Conservation (phyloP, 2,113 vertebrate species). For the Ibidorhyncha struthersii region DNA sequence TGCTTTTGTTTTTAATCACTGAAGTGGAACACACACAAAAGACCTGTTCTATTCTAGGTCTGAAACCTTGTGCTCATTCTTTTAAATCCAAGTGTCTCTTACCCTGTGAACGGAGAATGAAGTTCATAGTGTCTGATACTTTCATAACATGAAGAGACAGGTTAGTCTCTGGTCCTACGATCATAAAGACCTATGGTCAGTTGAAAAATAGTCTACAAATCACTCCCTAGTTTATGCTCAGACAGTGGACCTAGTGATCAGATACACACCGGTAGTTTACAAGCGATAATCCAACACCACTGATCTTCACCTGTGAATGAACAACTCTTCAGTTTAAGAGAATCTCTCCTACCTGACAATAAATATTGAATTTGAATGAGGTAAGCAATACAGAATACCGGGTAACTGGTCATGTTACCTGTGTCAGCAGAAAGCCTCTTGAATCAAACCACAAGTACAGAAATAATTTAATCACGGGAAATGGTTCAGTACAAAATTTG, state of each 20-base stretch:
- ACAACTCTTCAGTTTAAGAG: background rate
- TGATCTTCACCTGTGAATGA: background rate
- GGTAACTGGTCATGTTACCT: background rate
- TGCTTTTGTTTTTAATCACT: background rate
- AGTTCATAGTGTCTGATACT: background rate
- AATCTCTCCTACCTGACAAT: background rate
- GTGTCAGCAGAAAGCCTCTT: background rate
- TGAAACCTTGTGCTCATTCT: background rate
- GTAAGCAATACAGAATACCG: background rate
- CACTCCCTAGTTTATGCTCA: background rate
- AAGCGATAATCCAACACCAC: background rate
- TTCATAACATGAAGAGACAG: background rate
- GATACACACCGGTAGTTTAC: background rate
- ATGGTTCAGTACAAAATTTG: background rate
- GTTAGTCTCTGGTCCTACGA: background rate
- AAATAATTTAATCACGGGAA: background rate
- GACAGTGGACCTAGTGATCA: background rate
- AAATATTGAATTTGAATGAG: background rate
- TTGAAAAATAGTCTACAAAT: background rate
- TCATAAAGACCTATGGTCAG: background rate
- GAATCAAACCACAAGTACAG: background rate
- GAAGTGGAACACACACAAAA: background rate
- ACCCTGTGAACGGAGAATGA: background rate
- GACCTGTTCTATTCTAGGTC: background rate
- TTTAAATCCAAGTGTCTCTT: background rate